Percentiles rank a stretch among this genome's conserved stretches.
These are phyloP conservation scores for Coracopsis vasa DNA, from an alignment of 2,113 vertebrate species.

Conservation along the genomic window DNA sequence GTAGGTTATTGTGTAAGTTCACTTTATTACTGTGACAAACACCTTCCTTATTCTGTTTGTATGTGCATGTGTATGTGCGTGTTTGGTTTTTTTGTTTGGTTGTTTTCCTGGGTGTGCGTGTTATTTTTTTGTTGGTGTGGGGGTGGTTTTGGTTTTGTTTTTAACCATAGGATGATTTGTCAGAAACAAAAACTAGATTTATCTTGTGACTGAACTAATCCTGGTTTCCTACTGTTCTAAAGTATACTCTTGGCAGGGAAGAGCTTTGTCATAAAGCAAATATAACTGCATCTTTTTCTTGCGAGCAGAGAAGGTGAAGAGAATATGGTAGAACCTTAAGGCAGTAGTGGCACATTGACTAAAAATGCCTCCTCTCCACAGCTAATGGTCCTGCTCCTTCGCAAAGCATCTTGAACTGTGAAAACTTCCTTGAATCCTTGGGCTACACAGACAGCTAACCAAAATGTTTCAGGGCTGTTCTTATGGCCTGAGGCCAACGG, in stretches of 20 bases:
- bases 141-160: not conserved
- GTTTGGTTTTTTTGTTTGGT: not conserved
- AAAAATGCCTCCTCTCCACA: not conserved
- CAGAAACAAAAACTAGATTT: not conserved
- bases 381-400: not conserved
- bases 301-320: not conserved
- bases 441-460: not conserved
- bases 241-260: not conserved
- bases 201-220: not conserved
- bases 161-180: not conserved
- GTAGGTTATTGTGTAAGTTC: not conserved
- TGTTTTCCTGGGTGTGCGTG: not conserved
- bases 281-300: not conserved
- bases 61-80: not conserved
- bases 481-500: not conserved
- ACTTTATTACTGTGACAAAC: not conserved
- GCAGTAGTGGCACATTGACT: not conserved
- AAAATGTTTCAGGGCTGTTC: not conserved
- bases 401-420: not conserved
- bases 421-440: not conserved
- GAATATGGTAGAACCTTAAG: not conserved
- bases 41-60: not conserved
- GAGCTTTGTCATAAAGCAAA: not conserved
- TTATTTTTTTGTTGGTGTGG: not conserved
- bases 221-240: constrained; percentile 1